phyloP scores from a whole-genome alignment of 2,797 vertebrate species.

The Enteromius mattozi region DNA sequence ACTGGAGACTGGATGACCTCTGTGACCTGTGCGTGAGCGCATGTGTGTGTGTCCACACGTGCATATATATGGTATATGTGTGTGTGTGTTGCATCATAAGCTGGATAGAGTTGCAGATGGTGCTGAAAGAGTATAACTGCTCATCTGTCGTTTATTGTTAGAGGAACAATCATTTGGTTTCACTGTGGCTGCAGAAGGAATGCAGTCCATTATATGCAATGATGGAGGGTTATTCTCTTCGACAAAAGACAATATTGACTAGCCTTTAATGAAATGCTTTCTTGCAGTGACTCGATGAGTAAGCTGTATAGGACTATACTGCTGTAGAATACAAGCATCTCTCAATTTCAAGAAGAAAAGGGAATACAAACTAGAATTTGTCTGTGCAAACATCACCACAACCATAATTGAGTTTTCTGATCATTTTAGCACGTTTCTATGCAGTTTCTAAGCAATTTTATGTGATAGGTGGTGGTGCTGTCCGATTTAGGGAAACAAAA shows the following conservation, averaged over 20 bases:
- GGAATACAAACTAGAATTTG: background rate
- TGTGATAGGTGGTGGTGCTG: background rate
- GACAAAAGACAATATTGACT: slow-evolving; percentile 22
- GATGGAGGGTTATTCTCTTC: background rate
- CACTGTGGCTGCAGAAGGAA: slow-evolving; percentile 16
- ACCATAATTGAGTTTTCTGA: background rate
- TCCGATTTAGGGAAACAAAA: background rate
- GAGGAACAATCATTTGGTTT: slow-evolving; percentile 49
- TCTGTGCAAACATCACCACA: too few relatives aligned
- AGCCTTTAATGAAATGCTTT: slow-evolving; percentile 27
- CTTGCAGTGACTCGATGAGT: background rate
- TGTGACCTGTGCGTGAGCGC: background rate
- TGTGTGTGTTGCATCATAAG: slow-evolving; percentile 46
- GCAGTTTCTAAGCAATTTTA: background rate
- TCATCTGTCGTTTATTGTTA: slow-evolving; percentile 43
- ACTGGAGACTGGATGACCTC: slow-evolving; percentile 49
- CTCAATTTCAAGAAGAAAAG: background rate
- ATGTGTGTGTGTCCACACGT: background rate
- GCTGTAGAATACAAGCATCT: background rate
- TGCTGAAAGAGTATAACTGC: slow-evolving; percentile 30
- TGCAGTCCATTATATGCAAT: slow-evolving; percentile 18
- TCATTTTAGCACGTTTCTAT: background rate
- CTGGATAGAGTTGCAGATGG: slow-evolving; percentile 52
- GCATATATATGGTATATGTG: background rate
- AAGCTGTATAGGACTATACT: background rate